These are phyloP conservation scores for Polyodon spathula DNA, from an alignment of 2,113 vertebrate species.

Conservation along the genomic window DNA sequence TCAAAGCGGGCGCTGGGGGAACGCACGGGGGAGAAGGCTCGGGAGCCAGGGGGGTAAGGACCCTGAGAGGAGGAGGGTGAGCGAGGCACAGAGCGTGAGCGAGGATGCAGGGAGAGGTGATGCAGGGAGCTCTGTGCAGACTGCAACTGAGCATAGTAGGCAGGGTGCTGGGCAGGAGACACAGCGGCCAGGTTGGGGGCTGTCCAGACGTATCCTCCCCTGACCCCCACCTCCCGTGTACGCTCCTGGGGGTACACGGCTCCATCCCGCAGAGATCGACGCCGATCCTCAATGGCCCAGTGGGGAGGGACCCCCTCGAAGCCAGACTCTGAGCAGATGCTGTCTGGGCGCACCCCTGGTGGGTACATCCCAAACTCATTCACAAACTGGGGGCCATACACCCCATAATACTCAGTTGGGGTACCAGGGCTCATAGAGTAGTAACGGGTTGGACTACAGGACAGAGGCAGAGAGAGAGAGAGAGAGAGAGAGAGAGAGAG, in stretches of 20 bases:
- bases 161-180: constrained; percentile 32
- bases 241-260: constrained; percentile 57
- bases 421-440: constrained; percentile 61
- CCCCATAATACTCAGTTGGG: constrained; percentile 62
- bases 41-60: constrained; percentile 58
- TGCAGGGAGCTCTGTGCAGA: constrained; percentile 61
- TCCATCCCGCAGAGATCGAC: constrained; percentile 68
- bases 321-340: constrained; percentile 84
- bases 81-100: constrained; percentile 84
- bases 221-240: constrained; percentile 36
- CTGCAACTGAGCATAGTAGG: constrained; percentile 64
- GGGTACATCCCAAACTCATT: constrained; percentile 82
- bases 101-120: constrained; percentile 79
- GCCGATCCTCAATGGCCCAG: constrained; percentile 75
- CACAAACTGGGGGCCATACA: constrained; percentile 65
- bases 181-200: constrained; percentile 27
- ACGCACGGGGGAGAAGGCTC: constrained; percentile 74
- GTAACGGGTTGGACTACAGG: constrained; percentile 68
- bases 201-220: constrained; percentile 27
- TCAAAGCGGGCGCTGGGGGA: constrained; percentile 76
- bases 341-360: constrained; percentile 73
- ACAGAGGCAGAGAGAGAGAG: not conserved
- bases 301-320: constrained; percentile 63
- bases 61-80: constrained; percentile 72
- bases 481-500: no score